Base-by-base conservation (phyloP, 1,140 invertebrate species). In the Pomacea maculata region DNA sequence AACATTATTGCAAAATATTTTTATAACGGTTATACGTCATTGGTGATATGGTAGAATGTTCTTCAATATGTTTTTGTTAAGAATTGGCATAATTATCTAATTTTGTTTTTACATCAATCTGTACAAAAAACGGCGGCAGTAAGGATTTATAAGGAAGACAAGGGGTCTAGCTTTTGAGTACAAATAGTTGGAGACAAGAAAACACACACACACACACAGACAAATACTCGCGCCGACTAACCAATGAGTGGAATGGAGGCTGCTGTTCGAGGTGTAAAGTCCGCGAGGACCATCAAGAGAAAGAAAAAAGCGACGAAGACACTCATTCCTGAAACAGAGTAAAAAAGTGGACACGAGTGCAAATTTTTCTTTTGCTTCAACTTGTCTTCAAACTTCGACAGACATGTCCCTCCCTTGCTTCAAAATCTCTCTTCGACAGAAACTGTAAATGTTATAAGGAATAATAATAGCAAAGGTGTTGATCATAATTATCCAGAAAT, bases 301-400 rank as follows among this genome's bases (percentile, higher is more conserved):
- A 87, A 76, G 82, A 89, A 89, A 82, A 89, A 89, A 15, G 87
- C 87, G 25, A 89, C 84, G 79, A 89, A 89, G 34, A 89, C 84
- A 74, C 85, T 89, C 87, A 88, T 88, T 55, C 88, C 88, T 89
- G 82, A 9, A 84, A 86, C 78, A 54, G 15, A 80, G 45, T 73
- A 21, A 34, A 21, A 75, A 45, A 45, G 19, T 73, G 1, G 6
- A 21, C 25, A 67, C 65, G 6, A 25, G 6, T 2, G 6, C 65
- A 25, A 67, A 0, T 21, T 3, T 67, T 67, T 19, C 17, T 21
- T 21, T 7, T 4, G 6, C 65, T 21, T 25, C 0, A 67, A 25
- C 3, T 67, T 67, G 65, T 67, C 25, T 21, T 19, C 1, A 67
- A 67, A 4, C 2, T 21, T 21, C 17, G 17, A 67, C 17, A 67